phyloP scores from a whole-genome alignment of 2,888 invertebrate species.

The Leptinotarsa juncta region DNA sequence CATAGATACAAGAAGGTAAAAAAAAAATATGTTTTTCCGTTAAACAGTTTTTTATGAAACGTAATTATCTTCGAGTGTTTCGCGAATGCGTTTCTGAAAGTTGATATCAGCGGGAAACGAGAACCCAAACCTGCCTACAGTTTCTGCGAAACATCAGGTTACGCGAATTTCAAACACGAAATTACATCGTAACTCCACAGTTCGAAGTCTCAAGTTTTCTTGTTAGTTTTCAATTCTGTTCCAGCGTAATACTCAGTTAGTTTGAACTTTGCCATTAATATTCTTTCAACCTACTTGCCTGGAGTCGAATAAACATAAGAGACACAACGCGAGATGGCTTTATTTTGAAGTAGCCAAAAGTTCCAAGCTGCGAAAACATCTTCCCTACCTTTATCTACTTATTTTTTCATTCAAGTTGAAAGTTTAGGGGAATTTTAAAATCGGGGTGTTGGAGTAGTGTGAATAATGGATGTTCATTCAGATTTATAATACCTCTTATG shows the following conservation, averaged over 20 bases:
- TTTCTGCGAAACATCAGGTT: neutral
- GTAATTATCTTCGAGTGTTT: neutral
- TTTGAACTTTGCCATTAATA: slow-evolving; percentile 37
- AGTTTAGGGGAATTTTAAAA: slow-evolving; percentile 1
- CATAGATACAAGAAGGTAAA: no score
- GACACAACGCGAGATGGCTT: slow-evolving; percentile 23
- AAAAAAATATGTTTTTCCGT: no score
- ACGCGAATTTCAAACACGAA: neutral
- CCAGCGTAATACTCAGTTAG: slow-evolving; percentile 22
- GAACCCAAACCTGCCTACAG: neutral
- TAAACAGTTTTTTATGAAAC: no score
- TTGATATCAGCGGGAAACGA: neutral
- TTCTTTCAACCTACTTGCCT: slow-evolving; percentile 27
- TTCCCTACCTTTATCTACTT: slow-evolving; percentile 17
- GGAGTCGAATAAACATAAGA: slow-evolving; percentile 27
- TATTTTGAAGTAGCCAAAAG: slow-evolving; percentile 27
- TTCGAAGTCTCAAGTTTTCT: slow-evolving; percentile 21
- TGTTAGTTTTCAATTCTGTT: slow-evolving; percentile 28
- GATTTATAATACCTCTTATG: neutral
- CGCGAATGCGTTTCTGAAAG: neutral
- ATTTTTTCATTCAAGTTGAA: slow-evolving; percentile 11
- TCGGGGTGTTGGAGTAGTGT: neutral
- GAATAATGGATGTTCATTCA: neutral
- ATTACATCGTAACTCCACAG: slow-evolving; percentile 23
- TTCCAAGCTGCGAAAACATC: slow-evolving; percentile 25